These are phyloP conservation scores for Solenopsis fugax DNA, from an alignment of 1,140 invertebrate genomes.

Conservation along the genomic window DNA sequence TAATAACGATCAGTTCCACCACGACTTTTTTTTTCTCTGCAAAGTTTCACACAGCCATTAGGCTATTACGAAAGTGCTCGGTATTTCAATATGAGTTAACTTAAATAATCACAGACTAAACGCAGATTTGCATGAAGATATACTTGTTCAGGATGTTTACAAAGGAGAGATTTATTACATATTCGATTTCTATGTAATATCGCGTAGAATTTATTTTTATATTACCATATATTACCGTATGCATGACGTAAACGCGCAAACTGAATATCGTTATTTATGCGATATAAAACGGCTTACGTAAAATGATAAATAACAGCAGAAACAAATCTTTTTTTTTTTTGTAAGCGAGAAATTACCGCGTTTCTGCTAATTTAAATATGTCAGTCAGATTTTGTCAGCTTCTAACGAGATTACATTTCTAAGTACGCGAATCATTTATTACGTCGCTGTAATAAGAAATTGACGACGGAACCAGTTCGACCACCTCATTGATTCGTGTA, in stretches of 20 bases:
- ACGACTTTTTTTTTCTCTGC: neutral
- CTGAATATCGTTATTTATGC: constrained; percentile 6
- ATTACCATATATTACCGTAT: constrained; percentile 20
- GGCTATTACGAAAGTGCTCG: neutral
- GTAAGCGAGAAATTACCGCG: neutral
- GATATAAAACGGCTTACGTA: neutral
- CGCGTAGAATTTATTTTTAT: neutral
- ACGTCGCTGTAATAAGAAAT: neutral
- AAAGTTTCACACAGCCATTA: neutral
- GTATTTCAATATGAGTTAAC: constrained; percentile 16
- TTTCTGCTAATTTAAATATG: constrained; percentile 5
- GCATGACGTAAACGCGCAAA: neutral
- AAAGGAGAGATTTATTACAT: constrained; percentile 5
- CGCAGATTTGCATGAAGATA: neutral
- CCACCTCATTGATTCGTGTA: neutral
- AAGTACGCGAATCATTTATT: neutral
- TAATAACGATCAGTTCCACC: neutral
- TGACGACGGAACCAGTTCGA: neutral
- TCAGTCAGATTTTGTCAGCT: constrained; percentile 7
- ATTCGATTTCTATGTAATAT: neutral
- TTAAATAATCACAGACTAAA: constrained; percentile 9
- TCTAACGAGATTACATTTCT: neutral
- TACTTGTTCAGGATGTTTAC: neutral
- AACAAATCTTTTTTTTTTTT: neutral
- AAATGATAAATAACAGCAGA: neutral